Evolutionary conservation across 2,113 vertebrate genomes (phyloP).

Genomic region (Oreochromis aureus): DNA sequence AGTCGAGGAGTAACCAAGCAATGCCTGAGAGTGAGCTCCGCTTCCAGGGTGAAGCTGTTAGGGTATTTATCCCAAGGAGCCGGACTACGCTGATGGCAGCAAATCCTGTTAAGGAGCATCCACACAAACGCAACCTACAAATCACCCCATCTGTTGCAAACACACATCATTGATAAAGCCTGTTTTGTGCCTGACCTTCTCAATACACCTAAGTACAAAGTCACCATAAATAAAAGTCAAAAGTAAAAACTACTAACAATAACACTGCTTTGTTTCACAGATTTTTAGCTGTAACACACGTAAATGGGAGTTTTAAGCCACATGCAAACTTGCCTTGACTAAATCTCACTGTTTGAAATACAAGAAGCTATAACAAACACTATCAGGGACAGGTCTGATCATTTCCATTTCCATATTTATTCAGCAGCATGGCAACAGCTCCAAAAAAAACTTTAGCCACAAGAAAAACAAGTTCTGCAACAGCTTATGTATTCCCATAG

Average conservation of each 20-base stretch:
- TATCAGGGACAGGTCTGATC: not conserved
- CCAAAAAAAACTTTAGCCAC: not conserved
- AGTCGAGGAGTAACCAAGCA: not conserved
- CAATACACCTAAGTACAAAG: not conserved
- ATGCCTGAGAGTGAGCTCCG: not conserved
- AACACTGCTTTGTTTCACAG: not conserved
- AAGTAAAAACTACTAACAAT: not conserved
- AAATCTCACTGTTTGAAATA: not conserved
- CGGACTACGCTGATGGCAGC: slow-evolving; percentile 24
- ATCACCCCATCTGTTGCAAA: not conserved
- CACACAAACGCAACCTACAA: not conserved
- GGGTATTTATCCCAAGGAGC: slow-evolving; percentile 40
- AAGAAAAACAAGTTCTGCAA: not conserved
- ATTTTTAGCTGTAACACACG: not conserved
- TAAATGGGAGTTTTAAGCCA: not conserved
- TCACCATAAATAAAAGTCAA: not conserved
- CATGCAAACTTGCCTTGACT: not conserved
- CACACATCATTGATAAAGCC: not conserved
- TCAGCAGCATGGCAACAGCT: not conserved
- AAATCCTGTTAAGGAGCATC: slow-evolving; percentile 61
- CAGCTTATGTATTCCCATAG: not conserved
- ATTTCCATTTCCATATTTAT: not conserved
- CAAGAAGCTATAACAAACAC: not conserved
- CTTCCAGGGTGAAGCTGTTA: slow-evolving; percentile 13
- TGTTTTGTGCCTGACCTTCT: not conserved